Evolutionary conservation across 2,113 vertebrate species (phyloP).

Genomic region (Psettodes erumei): DNA sequence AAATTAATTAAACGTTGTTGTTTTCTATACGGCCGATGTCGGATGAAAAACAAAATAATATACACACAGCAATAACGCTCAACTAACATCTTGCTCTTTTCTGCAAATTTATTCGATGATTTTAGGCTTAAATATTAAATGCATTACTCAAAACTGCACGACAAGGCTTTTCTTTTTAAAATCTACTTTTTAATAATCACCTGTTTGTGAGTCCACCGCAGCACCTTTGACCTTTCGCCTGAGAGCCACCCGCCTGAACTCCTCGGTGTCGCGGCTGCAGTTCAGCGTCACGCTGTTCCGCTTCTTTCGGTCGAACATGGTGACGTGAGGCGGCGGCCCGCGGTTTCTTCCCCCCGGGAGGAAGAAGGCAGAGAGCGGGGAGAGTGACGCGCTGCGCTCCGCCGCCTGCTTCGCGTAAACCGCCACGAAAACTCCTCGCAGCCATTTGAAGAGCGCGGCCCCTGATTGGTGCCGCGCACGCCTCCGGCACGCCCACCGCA

Average conservation of each 20-base stretch:
- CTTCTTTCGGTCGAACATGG: constrained; percentile 78
- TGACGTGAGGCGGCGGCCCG: background rate
- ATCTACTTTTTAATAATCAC: constrained; percentile 33
- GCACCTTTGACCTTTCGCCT: constrained; percentile 57
- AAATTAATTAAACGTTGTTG: too few species aligned
- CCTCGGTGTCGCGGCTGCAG: constrained; percentile 47
- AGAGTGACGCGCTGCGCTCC: background rate
- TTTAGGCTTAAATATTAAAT: background rate
- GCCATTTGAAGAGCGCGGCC: constrained; percentile 34
- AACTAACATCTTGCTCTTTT: background rate
- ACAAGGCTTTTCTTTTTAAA: too few species aligned
- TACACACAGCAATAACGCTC: too few species aligned
- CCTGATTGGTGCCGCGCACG: background rate
- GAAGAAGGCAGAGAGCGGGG: background rate
- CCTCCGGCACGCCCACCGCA: background rate
- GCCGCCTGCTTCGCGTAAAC: background rate
- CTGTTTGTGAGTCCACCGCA: constrained; percentile 43
- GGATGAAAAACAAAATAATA: too few species aligned
- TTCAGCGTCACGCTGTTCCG: constrained; percentile 66
- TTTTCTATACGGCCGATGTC: too few species aligned
- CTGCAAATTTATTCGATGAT: too few species aligned
- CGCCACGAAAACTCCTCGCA: background rate
- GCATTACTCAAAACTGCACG: background rate
- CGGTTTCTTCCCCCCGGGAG: too few species aligned
- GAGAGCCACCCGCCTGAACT: constrained; percentile 71